Conservation (phyloP, 2,113 vertebrate genomes). For the Lycocorax pyrrhopterus region DNA sequence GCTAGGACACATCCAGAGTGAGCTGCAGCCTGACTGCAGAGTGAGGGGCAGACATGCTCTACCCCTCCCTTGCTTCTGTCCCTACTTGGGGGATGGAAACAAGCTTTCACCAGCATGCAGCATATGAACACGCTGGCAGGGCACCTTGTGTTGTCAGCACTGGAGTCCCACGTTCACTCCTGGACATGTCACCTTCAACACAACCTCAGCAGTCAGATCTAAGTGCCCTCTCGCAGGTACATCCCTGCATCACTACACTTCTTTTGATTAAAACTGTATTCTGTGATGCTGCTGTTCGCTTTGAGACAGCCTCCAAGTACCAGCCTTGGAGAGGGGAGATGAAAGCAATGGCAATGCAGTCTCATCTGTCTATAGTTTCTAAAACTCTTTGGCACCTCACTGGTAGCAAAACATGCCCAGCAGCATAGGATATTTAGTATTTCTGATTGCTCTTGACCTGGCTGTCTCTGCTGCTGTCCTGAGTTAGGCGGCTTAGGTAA, state of each 20-base stretch:
- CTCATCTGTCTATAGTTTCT: background rate
- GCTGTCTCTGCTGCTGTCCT: constrained; percentile 20
- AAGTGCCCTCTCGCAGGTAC: background rate
- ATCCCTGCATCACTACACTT: background rate
- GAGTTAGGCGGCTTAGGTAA: constrained; percentile 9
- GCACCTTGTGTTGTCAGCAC: background rate
- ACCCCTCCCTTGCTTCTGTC: background rate
- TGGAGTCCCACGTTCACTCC: background rate
- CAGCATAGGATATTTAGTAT: constrained; percentile 21
- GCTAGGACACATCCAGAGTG: background rate
- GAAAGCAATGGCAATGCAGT: background rate
- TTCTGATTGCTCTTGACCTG: constrained; percentile 40
- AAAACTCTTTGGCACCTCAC: background rate
- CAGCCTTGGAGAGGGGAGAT: background rate
- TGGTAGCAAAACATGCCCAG: constrained; percentile 23
- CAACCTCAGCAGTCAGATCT: background rate
- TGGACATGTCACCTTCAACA: background rate
- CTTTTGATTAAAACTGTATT: background rate
- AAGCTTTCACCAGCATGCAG: background rate
- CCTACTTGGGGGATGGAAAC: background rate
- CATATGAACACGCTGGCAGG: background rate
- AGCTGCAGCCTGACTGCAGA: background rate
- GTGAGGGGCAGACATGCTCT: fast-evolving
- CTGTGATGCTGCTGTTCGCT: background rate
- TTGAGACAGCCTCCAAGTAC: background rate